Conservation (phyloP, 2,113 vertebrate species). For the Hepsetus odoe region DNA sequence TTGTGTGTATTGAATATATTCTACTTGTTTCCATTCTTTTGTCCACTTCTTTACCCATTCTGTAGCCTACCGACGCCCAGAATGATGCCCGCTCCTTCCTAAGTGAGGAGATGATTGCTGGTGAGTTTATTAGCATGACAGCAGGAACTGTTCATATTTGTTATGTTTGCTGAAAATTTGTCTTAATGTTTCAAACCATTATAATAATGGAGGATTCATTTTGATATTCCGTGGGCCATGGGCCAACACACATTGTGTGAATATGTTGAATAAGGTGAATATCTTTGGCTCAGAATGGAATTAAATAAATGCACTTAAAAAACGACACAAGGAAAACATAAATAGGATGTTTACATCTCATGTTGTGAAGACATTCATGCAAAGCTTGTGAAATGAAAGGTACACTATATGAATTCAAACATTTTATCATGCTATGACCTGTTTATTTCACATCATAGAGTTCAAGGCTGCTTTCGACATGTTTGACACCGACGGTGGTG, state of each 20-base stretch:
- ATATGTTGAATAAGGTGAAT: neutral
- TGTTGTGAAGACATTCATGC: neutral
- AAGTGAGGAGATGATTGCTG: conserved; percentile 81
- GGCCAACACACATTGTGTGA: neutral
- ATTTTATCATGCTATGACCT: conserved; percentile 12
- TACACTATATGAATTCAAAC: neutral
- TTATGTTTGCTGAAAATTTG: neutral
- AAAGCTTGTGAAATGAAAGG: neutral
- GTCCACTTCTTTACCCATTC: neutral
- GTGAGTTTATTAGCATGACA: conserved; percentile 57
- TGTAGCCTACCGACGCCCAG: conserved; percentile 79
- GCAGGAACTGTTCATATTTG: neutral
- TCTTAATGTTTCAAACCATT: neutral
- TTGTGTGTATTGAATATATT: neutral
- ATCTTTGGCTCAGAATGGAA: neutral
- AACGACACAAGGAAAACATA: too few relatives aligned
- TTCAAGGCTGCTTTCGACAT: conserved; percentile 98
- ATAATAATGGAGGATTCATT: neutral
- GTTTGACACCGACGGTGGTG: conserved; percentile 96
- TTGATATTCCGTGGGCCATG: neutral
- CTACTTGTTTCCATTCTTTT: neutral
- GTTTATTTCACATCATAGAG: conserved; percentile 72
- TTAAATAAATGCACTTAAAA: neutral
- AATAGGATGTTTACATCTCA: too few relatives aligned
- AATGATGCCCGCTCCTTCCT: conserved; percentile 80